Percentiles rank a stretch among this genome's conserved stretches.
These are phyloP conservation scores for Vandiemenella viatica DNA, from an alignment of 2,888 invertebrate genomes.

Conservation along the genomic window DNA sequence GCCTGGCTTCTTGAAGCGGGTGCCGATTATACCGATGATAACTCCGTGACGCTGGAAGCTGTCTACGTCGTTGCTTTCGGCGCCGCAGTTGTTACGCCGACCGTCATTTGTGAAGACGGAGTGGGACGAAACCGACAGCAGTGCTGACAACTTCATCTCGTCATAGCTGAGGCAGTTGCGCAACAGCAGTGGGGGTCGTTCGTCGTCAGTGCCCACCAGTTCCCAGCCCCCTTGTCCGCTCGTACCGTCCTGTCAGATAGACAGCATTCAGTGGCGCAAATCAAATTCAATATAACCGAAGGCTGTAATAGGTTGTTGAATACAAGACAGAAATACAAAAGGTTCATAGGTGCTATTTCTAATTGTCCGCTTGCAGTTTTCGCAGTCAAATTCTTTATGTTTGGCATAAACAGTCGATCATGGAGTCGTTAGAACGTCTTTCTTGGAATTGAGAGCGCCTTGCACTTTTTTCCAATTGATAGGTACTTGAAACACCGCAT, in stretches of 20 bases:
- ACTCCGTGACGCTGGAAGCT: conserved; percentile 34
- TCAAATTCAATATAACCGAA: too few relatives aligned
- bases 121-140: conserved; percentile 41
- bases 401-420: too few relatives aligned
- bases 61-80: conserved; percentile 29
- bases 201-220: not conserved
- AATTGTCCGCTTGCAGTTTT: too few relatives aligned
- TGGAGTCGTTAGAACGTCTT: too few relatives aligned
- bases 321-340: too few relatives aligned
- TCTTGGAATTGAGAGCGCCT: too few relatives aligned
- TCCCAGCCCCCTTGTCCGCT: not conserved
- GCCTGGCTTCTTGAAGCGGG: conserved; percentile 34
- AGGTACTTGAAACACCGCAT: too few relatives aligned
- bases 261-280: too few relatives aligned
- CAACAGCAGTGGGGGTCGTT: conserved; percentile 22
- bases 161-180: conserved; percentile 45
- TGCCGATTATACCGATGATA: conserved; percentile 35
- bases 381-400: too few relatives aligned
- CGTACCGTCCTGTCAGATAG: not conserved
- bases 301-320: too few relatives aligned
- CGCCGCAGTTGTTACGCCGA: conserved; percentile 35
- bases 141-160: conserved; percentile 43
- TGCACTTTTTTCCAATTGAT: too few relatives aligned
- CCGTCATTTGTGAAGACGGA: conserved; percentile 47
- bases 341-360: too few relatives aligned